Percentiles rank a stretch among this genome's conserved stretches.
Conservation (phyloP, 2,113 vertebrate species). For the Callocephalon fimbriatum region DNA sequence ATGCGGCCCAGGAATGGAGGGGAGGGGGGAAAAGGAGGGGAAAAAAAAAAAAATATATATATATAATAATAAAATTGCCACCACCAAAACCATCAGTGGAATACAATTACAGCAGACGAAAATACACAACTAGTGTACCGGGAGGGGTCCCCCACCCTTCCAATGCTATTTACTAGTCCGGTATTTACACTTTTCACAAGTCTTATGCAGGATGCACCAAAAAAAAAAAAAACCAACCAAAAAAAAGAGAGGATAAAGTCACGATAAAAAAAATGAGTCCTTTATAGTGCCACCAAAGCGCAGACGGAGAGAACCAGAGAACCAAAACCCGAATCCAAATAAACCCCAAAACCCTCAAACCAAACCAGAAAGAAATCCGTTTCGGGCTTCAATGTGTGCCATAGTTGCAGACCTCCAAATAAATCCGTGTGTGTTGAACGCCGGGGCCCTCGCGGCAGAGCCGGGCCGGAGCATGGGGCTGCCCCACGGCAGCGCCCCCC, state of each 20-base stretch:
- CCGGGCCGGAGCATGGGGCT: background rate
- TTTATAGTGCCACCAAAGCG: constrained; percentile 59
- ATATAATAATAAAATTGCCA: constrained; percentile 48
- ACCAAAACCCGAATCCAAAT: background rate
- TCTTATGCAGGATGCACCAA: constrained; percentile 63
- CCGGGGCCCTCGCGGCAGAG: background rate
- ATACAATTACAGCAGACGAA: constrained; percentile 82
- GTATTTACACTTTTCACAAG: constrained; percentile 96
- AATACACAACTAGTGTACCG: constrained; percentile 83
- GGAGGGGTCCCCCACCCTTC: constrained; percentile 57
- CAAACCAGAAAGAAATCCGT: background rate
- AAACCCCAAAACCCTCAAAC: background rate
- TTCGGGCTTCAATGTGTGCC: constrained; percentile 19
- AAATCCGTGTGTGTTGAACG: constrained; percentile 31
- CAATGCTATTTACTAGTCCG: constrained; percentile 79
- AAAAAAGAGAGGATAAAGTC: background rate
- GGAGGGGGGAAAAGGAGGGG: no score
- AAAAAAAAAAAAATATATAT: background rate
- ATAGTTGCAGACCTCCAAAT: constrained; percentile 30
- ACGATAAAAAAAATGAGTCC: constrained; percentile 53
- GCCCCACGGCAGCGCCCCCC: background rate
- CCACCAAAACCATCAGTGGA: constrained; percentile 74
- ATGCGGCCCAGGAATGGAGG: background rate
- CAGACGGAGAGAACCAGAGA: constrained; percentile 29
- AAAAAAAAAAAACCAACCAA: background rate